Conservation (phyloP, 2,888 invertebrate genomes). For the Acleris cristana region DNA sequence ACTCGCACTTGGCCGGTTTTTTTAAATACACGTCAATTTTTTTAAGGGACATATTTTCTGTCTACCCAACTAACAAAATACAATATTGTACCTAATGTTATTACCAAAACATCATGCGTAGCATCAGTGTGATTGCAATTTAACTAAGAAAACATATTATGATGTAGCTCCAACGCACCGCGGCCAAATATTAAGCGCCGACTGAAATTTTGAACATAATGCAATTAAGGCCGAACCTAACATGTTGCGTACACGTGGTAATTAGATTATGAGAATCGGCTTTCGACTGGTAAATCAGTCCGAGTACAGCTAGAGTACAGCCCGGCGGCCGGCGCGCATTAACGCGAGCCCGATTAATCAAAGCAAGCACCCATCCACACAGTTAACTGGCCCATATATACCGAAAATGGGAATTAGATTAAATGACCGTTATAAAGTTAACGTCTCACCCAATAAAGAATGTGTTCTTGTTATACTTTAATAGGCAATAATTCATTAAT, state of each 20-base stretch:
- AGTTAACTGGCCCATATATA: slow-evolving; percentile 43
- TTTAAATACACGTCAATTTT: too few relatives aligned
- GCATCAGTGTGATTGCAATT: neutral
- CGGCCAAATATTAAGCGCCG: neutral
- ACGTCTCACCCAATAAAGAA: slow-evolving; percentile 61
- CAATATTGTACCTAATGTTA: too few relatives aligned
- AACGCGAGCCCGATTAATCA: slow-evolving; percentile 52
- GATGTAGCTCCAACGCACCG: neutral
- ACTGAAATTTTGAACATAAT: slow-evolving; percentile 15
- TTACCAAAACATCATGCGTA: too few relatives aligned
- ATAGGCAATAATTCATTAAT: slow-evolving; percentile 79
- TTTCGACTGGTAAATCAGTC: slow-evolving; percentile 15
- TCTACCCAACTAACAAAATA: too few relatives aligned
- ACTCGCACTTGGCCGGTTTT: too few relatives aligned
- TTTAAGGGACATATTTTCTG: too few relatives aligned
- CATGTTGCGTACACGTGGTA: slow-evolving; percentile 23
- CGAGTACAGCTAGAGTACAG: neutral
- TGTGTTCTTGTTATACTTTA: slow-evolving; percentile 69
- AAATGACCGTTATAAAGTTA: slow-evolving; percentile 54
- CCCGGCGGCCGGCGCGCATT: neutral
- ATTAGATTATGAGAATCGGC: slow-evolving; percentile 27
- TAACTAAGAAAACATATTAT: neutral
- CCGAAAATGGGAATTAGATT: slow-evolving; percentile 46
- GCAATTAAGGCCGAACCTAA: slow-evolving; percentile 10
- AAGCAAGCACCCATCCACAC: slow-evolving; percentile 46